Evolutionary conservation across 1,140 invertebrate species (phyloP).

Genomic region (Drosophila varians): DNA sequence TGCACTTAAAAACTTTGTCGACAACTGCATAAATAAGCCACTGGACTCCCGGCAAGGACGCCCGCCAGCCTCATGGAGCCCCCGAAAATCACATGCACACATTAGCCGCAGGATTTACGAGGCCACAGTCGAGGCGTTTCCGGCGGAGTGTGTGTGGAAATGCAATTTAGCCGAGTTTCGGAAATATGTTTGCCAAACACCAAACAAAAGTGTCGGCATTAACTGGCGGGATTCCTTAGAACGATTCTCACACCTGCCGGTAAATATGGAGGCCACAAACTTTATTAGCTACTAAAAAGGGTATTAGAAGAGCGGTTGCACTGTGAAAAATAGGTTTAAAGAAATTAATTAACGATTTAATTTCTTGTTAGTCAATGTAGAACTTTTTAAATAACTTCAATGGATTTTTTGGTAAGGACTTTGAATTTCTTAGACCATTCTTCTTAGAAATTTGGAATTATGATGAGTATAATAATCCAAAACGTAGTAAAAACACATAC

Average conservation of each 20-base stretch:
- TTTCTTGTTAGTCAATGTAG: no score
- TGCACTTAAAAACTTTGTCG: constrained; percentile 66
- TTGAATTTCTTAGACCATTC: no score
- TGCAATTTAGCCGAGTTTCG: constrained; percentile 42
- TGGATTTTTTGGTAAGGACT: no score
- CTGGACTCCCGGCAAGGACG: constrained; percentile 2
- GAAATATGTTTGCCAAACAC: constrained; percentile 47
- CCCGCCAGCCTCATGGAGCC: background rate
- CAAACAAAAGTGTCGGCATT: constrained; percentile 29
- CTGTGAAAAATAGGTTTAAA: background rate
- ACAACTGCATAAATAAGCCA: constrained; percentile 45
- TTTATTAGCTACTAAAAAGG: constrained; percentile 39
- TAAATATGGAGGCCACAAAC: background rate
- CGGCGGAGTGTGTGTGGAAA: constrained; percentile 1
- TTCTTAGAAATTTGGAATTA: no score
- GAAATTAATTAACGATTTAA: no score
- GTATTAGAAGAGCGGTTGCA: background rate
- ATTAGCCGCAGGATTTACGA: constrained; percentile 47
- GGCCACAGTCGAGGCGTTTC: background rate
- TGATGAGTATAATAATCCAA: no score
- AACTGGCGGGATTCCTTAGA: constrained; percentile 5
- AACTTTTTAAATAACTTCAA: no score
- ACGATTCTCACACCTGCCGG: constrained; percentile 34
- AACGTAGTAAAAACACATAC: no score
- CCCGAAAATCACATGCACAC: constrained; percentile 37